Evolutionary conservation across 2,113 vertebrate genomes (phyloP).

Genomic region (Ciconia maguari): DNA sequence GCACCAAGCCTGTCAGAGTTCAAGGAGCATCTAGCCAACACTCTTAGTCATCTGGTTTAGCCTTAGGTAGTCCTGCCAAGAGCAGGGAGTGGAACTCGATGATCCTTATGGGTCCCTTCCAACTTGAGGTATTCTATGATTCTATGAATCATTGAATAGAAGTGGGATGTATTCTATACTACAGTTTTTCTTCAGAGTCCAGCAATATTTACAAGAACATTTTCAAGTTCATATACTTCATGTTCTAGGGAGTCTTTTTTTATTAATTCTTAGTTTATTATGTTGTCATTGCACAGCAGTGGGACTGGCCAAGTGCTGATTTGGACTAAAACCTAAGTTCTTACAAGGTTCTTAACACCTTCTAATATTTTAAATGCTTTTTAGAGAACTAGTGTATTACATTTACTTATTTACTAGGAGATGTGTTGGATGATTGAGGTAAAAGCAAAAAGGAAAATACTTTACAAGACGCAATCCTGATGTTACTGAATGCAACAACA

Average conservation of each 20-base stretch:
- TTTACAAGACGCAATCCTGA: not conserved
- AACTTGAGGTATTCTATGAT: not conserved
- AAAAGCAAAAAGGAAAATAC: not conserved
- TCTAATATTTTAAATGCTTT: not conserved
- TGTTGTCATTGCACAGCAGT: not conserved
- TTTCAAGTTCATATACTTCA: not conserved
- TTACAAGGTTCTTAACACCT: not conserved
- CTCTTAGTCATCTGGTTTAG: not conserved
- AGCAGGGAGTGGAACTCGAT: not conserved
- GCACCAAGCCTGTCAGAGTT: not conserved
- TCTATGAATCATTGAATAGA: not conserved
- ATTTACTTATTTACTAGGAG: not conserved
- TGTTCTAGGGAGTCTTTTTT: not conserved
- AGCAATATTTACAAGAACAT: not conserved
- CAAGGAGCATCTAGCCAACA: not conserved
- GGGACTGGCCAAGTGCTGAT: not conserved
- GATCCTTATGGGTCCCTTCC: not conserved
- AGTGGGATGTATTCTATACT: not conserved
- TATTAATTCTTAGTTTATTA: not conserved
- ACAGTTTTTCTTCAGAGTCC: not conserved
- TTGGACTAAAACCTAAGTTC: not conserved
- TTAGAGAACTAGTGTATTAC: not conserved
- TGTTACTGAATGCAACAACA: not conserved
- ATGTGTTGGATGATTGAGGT: not conserved
- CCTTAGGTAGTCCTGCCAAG: not conserved